Evolutionary conservation across 2,888 invertebrate genomes (phyloP).

Genomic region (Synanthedon myopaeformis): DNA sequence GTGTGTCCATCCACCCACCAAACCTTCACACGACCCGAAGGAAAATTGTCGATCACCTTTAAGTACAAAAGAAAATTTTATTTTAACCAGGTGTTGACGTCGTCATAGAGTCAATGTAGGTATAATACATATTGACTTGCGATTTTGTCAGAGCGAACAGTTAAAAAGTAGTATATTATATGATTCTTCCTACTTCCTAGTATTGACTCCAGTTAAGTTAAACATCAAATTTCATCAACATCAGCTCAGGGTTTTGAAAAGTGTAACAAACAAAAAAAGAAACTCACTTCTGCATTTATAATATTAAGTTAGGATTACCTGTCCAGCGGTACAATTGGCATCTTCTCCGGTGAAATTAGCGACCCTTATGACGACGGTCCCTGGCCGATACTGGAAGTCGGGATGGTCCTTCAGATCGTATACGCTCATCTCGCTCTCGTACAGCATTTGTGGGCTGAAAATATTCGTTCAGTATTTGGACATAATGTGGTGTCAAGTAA

Average conservation of each 20-base stretch:
- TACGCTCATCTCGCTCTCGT: constrained; percentile 89
- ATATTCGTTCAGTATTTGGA: too few relatives aligned
- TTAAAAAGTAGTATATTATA: too few relatives aligned
- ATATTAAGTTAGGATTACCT: constrained; percentile 62
- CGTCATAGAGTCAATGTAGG: too few relatives aligned
- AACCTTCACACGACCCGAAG: constrained; percentile 88
- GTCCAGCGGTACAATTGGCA: constrained; percentile 83
- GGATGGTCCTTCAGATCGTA: constrained; percentile 96
- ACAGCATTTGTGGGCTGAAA: constrained; percentile 75
- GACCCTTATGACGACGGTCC: constrained; percentile 88
- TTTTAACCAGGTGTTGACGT: not conserved
- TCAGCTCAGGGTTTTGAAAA: too few relatives aligned
- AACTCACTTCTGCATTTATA: not conserved
- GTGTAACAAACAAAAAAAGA: too few relatives aligned
- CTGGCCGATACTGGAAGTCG: constrained; percentile 93
- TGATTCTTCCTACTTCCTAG: too few relatives aligned
- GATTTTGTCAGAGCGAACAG: too few relatives aligned
- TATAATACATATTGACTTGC: too few relatives aligned
- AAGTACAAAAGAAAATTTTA: constrained; percentile 3
- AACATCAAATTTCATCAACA: too few relatives aligned
- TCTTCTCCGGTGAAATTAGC: constrained; percentile 83
- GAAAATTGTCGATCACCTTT: constrained; percentile 84
- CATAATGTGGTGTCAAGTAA: too few relatives aligned
- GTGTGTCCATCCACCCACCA: constrained; percentile 91
- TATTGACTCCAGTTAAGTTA: too few relatives aligned